Evolutionary conservation across 2,113 vertebrate species (phyloP), one percentile per base, ranked within the genome.

Genomic region (Ammodytes marinus): DNA sequence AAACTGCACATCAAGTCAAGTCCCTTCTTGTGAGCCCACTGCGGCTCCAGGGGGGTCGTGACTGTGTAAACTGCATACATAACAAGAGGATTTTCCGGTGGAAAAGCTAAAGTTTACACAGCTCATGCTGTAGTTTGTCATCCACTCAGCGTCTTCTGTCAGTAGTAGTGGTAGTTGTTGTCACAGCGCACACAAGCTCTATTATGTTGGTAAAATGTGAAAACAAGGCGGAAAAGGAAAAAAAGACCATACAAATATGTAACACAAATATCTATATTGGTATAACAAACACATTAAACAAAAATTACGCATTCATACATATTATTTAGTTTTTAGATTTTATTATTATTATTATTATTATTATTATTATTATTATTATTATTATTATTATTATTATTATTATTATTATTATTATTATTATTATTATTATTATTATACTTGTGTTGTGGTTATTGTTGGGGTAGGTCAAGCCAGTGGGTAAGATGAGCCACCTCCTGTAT

Each of bases 61-160:
- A 82, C 77, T 65, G 66, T 11, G 71, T 67, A 74, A 80, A 86
- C 66, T 49, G 37, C 47, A 9, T 53, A 65, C 86, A 59, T 82
- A 74, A 76, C 66, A 63, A 27, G 46, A 19, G 50, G 73, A 69
- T 79, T 77, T 89, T 77, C 60, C 54, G 11, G 45, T 67, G 74
- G 69, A 86, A 80, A 86, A 47, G 27, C n/a, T 5, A 4, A 0
- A 3, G 79, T 90, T 91, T 85, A 49, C 82, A 83, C 12, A 85
- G 74, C 64, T 82, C 9, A 63, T 0, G 61, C 15, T 75, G 65
- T 9, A 49, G 54, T 39, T 78, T 81, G 27, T 88, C 52, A 35
- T 4, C 52, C 73, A 46, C 57, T 80, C 39, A 27, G 27, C 27
- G 35, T 64, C 14, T 19, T 1, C 61, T 46, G 74, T 45, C 59